phyloP scores from a whole-genome alignment of 2,797 vertebrate genomes.

The Megalops cyprinoides region DNA sequence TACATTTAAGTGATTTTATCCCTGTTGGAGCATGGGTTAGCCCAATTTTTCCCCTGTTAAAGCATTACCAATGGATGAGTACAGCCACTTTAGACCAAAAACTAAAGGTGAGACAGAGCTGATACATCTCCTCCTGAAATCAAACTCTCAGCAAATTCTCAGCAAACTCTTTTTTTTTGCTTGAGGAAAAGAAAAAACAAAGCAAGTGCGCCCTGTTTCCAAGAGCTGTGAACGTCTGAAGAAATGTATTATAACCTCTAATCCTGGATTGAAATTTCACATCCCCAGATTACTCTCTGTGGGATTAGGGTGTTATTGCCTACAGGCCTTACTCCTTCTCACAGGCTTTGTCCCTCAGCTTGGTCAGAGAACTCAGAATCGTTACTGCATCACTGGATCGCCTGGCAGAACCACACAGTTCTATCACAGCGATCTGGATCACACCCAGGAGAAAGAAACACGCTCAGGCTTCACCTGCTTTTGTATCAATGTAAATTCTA shows the following conservation, averaged over 20 bases:
- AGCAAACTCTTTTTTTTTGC: too few relatives aligned
- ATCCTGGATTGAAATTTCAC: conserved; percentile 13
- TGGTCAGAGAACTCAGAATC: not conserved
- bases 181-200: not conserved
- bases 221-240: not conserved
- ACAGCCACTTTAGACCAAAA: too few relatives aligned
- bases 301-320: conserved; percentile 15
- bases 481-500: too few relatives aligned
- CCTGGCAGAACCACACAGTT: too few relatives aligned
- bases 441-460: too few relatives aligned
- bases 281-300: not conserved
- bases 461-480: too few relatives aligned
- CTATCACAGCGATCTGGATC: too few relatives aligned
- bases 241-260: conserved; percentile 12
- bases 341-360: not conserved
- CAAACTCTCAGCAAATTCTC: not conserved
- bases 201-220: not conserved
- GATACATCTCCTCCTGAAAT: not conserved
- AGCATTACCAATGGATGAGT: too few relatives aligned
- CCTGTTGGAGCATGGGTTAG: too few relatives aligned
- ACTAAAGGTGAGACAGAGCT: too few relatives aligned
- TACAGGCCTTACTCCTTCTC: not conserved
- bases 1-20: too few relatives aligned
- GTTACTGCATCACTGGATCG: not conserved
- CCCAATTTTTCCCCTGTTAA: too few relatives aligned